These are phyloP conservation scores for Lasioglossum morio DNA, from an alignment of 2,888 invertebrate species.

Conservation along the genomic window DNA sequence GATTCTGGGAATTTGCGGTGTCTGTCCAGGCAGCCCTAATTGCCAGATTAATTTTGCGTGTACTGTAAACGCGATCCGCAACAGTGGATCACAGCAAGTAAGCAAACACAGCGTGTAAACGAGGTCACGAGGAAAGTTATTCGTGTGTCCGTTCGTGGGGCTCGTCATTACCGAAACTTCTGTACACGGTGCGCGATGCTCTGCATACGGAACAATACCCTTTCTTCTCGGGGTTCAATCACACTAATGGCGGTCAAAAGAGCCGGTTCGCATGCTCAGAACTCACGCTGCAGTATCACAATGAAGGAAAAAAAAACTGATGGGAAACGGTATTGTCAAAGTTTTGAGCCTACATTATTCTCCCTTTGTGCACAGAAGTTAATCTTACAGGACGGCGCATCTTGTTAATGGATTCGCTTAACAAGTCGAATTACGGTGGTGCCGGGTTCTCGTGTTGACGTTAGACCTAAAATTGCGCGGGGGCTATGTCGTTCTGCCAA, in stretches of 20 bases:
- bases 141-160: not conserved
- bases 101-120: not conserved
- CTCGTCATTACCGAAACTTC: conserved; percentile 29
- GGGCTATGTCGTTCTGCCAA: conserved; percentile 52
- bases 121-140: conserved; percentile 1
- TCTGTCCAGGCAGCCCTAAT: not conserved
- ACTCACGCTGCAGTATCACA: not conserved
- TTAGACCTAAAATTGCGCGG: conserved; percentile 49
- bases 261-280: conserved; percentile 21
- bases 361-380: not conserved
- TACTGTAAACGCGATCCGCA: not conserved
- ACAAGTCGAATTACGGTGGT: conserved; percentile 66
- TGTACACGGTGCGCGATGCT: not conserved
- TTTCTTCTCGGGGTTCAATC: conserved; percentile 53
- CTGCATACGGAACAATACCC: conserved; percentile 26
- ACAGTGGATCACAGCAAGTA: not conserved
- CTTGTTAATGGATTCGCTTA: conserved; percentile 68
- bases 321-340: not conserved
- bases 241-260: conserved; percentile 53
- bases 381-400: conserved; percentile 19
- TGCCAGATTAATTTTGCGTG: not conserved
- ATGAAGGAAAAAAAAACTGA: conserved; percentile 1
- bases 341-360: conserved; percentile 1
- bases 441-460: conserved; percentile 52
- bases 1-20: not conserved